phyloP scores from a whole-genome alignment of 2,888 invertebrate species.

The Arge pagana region DNA sequence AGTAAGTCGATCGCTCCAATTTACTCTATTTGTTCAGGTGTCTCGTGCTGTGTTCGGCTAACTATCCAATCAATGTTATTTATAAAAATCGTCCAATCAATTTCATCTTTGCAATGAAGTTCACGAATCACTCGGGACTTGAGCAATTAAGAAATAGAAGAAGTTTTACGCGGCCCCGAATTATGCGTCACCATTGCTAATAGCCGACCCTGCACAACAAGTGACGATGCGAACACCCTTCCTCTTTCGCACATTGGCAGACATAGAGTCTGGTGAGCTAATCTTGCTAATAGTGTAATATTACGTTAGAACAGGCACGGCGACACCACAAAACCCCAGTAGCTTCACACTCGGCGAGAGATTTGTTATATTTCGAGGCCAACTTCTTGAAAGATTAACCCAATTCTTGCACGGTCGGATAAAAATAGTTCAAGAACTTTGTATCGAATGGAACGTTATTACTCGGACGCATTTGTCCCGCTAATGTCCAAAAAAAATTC shows the following conservation, averaged over 20 bases:
- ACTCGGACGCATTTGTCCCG: conserved; percentile 4
- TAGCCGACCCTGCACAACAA: conserved; percentile 3
- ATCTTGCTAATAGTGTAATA: neutral
- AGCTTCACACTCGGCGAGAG: conserved; percentile 38
- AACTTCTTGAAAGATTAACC: conserved; percentile 52
- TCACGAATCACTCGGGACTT: no score
- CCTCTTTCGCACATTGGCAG: conserved; percentile 8
- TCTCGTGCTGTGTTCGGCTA: neutral
- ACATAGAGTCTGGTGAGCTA: conserved; percentile 19
- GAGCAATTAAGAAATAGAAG: conserved; percentile 5
- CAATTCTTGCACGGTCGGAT: conserved; percentile 48
- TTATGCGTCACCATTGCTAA: conserved; percentile 21
- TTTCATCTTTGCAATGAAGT: neutral
- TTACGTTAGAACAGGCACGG: conserved; percentile 18
- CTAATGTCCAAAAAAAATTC: neutral
- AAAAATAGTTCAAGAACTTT: conserved; percentile 48
- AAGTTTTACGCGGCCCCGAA: conserved; percentile 7
- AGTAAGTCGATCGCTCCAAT: conserved; percentile 39
- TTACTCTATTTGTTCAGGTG: neutral
- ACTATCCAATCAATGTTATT: neutral
- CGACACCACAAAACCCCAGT: conserved; percentile 31
- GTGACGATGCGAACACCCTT: conserved; percentile 3
- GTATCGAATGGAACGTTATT: conserved; percentile 18
- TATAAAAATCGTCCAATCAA: neutral
- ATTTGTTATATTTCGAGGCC: conserved; percentile 50